A percentile compares a stretch with the other conserved stretches of the same genome.
phyloP scores from a whole-genome alignment of 2,113 vertebrate genomes.

The Puntigrus tetrazona region DNA sequence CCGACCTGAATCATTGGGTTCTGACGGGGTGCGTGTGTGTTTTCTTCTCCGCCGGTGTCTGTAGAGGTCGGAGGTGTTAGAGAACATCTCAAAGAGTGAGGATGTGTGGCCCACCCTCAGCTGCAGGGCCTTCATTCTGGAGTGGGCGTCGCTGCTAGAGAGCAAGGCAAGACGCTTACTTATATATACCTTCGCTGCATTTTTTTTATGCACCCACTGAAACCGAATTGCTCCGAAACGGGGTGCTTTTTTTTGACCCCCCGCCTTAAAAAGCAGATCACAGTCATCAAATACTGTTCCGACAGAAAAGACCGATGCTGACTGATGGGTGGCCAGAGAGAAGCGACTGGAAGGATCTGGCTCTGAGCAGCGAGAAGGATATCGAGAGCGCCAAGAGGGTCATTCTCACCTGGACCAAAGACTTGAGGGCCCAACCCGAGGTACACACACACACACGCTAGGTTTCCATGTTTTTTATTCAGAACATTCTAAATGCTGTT shows the following conservation, averaged over 20 bases:
- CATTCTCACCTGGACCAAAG: conserved; percentile 73
- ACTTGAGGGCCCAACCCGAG: conserved; percentile 74
- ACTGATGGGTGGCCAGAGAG: conserved; percentile 71
- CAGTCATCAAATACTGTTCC: background rate
- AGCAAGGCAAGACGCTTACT: conserved; percentile 68
- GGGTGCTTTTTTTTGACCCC: too few relatives aligned
- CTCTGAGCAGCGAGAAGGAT: conserved; percentile 59
- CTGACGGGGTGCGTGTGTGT: background rate
- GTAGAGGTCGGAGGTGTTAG: conserved; percentile 72
- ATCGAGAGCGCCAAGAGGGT: conserved; percentile 63
- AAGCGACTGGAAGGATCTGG: conserved; percentile 52
- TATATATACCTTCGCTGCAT: background rate
- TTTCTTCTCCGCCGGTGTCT: background rate
- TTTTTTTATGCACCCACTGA: background rate
- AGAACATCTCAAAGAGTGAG: conserved; percentile 71
- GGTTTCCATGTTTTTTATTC: too few relatives aligned
- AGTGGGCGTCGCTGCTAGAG: conserved; percentile 76
- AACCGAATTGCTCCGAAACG: background rate
- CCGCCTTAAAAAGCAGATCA: background rate
- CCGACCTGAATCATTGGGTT: background rate
- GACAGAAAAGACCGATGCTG: conserved; percentile 72
- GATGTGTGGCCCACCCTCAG: conserved; percentile 72
- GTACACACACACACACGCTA: conserved; percentile 51
- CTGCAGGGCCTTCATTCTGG: conserved; percentile 71
- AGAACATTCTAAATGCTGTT: background rate